Percentiles rank a stretch among this genome's conserved stretches.
Evolutionary conservation across 2,113 vertebrate species (phyloP).

Genomic region (Ciconia stormi): DNA sequence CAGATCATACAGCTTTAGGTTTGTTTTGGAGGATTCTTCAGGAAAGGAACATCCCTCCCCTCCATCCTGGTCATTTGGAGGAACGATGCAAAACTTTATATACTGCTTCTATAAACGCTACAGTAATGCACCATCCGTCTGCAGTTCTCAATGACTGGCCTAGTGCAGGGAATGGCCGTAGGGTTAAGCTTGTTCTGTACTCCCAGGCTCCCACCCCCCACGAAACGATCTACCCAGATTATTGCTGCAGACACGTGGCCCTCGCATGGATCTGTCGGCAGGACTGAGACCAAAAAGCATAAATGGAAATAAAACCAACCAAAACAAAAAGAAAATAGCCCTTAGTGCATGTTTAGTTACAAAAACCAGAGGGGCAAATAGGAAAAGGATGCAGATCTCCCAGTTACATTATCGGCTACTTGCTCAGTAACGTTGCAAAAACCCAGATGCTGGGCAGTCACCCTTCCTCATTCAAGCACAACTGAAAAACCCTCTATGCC

Average conservation of each 20-base stretch:
- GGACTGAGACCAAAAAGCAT: not conserved
- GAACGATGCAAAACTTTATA: not conserved
- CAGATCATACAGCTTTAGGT: not conserved
- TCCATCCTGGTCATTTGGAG: not conserved
- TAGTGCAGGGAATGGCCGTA: not conserved
- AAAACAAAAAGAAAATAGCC: not conserved
- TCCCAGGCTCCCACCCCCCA: not conserved
- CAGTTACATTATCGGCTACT: not conserved
- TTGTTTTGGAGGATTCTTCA: not conserved
- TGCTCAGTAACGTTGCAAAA: not conserved
- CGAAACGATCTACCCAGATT: not conserved
- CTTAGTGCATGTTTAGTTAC: not conserved
- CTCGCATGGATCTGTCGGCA: not conserved
- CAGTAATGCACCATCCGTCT: not conserved
- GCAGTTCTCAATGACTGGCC: not conserved
- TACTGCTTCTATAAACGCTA: not conserved
- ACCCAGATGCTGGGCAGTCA: not conserved
- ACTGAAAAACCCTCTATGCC: not conserved
- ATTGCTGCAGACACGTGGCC: not conserved
- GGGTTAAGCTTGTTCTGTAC: not conserved
- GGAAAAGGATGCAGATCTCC: not conserved
- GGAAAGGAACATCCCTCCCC: not conserved
- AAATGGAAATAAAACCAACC: not conserved
- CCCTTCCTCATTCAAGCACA: not conserved
- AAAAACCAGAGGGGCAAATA: not conserved